Conservation (phyloP, 2,113 vertebrate genomes). For the Eudyptes chrysolophus region DNA sequence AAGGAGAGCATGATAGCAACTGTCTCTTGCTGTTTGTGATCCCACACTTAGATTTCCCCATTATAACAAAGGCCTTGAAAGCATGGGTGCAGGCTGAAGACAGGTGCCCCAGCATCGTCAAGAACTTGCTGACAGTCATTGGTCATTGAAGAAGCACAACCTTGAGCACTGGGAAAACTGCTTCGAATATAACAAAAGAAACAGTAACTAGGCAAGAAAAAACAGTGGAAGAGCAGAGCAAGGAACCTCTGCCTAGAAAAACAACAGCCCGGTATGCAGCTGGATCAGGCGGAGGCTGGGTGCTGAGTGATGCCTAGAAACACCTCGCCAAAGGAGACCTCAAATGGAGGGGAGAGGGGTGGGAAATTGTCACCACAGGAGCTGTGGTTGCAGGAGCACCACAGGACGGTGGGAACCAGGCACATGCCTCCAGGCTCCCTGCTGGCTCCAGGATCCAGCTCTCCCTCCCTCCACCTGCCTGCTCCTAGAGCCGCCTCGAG, state of each 20-base stretch:
- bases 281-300: not conserved
- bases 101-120: not conserved
- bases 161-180: not conserved
- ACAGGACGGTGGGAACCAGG: not conserved
- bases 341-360: not conserved
- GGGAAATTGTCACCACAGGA: fast-evolving
- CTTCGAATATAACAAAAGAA: not conserved
- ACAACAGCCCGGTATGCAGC: not conserved
- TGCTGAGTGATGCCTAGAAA: not conserved
- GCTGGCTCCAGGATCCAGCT: not conserved
- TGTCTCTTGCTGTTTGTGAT: not conserved
- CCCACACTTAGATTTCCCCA: not conserved
- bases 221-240: not conserved
- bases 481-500: not conserved
- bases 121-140: not conserved
- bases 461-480: not conserved
- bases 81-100: not conserved
- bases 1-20: not conserved
- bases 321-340: not conserved
- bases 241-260: not conserved
- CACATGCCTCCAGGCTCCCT: not conserved
- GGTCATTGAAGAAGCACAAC: not conserved
- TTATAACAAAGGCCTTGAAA: not conserved
- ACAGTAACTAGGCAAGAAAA: not conserved
- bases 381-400: not conserved